Evolutionary conservation across 2,888 invertebrate species (phyloP).

Genomic region (Polyploca ridens): DNA sequence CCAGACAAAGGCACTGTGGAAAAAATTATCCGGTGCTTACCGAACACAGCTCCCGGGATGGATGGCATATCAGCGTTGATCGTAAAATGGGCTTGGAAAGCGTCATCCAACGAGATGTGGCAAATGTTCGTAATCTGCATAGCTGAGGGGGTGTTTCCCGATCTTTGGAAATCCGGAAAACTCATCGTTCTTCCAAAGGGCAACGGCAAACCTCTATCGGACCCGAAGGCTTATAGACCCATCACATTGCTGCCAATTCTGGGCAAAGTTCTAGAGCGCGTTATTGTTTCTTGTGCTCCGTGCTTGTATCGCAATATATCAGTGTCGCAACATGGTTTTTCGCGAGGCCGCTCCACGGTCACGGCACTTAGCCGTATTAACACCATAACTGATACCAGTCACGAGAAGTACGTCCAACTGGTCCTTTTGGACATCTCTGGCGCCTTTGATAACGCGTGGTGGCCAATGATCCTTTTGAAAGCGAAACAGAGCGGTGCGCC

Average conservation of each 20-base stretch:
- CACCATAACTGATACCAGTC: background rate
- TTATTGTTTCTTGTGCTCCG: conserved; percentile 30
- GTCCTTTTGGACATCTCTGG: conserved; percentile 42
- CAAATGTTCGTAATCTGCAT: conserved; percentile 26
- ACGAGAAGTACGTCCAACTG: conserved; percentile 29
- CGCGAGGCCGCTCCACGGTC: conserved; percentile 34
- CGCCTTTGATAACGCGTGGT: conserved; percentile 48
- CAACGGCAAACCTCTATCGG: conserved; percentile 27
- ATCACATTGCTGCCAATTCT: conserved; percentile 41
- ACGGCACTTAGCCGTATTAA: conserved; percentile 27
- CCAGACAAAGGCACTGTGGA: conserved; percentile 14
- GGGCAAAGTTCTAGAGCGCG: conserved; percentile 44
- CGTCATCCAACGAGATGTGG: conserved; percentile 21
- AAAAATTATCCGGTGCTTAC: conserved; percentile 26
- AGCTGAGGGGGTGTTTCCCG: conserved; percentile 33
- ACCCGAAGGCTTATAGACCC: conserved; percentile 41
- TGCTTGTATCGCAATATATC: conserved; percentile 19
- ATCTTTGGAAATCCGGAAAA: conserved; percentile 35
- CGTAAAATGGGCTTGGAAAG: conserved; percentile 27
- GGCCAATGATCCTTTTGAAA: conserved; percentile 46
- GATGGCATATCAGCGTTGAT: conserved; percentile 38
- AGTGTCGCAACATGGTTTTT: conserved; percentile 43
- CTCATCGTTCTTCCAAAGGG: conserved; percentile 37
- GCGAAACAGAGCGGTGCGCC: conserved; percentile 31
- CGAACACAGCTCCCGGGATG: conserved; percentile 41